These are phyloP conservation scores for Tromatobia lineatoria DNA, from an alignment of 2,888 invertebrate genomes.

Conservation along the genomic window DNA sequence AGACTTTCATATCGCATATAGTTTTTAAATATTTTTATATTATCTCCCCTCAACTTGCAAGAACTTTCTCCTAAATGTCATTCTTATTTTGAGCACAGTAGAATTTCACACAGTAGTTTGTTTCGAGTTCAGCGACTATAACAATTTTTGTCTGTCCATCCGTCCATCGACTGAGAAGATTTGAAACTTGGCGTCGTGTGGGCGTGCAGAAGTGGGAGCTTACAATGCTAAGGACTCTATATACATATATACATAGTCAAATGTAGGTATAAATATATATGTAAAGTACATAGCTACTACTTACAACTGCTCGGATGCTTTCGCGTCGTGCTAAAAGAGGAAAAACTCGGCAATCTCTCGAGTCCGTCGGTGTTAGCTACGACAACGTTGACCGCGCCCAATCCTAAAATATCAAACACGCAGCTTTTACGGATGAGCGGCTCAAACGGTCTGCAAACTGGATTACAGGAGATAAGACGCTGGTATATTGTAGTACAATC, in stretches of 20 bases:
- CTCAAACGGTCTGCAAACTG: slow-evolving; percentile 62
- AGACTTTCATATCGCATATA: slow-evolving; percentile 1
- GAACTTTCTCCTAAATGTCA: slow-evolving; percentile 41
- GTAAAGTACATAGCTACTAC: not conserved
- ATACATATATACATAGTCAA: too few species aligned
- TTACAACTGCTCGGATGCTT: not conserved
- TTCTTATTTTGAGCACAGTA: slow-evolving; percentile 29
- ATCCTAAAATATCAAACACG: slow-evolving; percentile 76
- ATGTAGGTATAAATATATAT: too few species aligned
- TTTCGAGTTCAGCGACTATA: not conserved
- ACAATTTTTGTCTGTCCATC: not conserved
- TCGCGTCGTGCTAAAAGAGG: not conserved
- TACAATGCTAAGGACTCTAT: slow-evolving; percentile 29
- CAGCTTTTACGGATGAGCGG: slow-evolving; percentile 65
- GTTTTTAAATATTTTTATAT: slow-evolving; percentile 63
- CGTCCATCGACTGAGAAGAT: not conserved
- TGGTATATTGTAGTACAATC: slow-evolving; percentile 42
- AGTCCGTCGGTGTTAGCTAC: slow-evolving; percentile 20
- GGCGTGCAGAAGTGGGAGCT: slow-evolving; percentile 61
- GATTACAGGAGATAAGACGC: slow-evolving; percentile 65
- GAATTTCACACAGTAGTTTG: not conserved
- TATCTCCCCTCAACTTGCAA: slow-evolving; percentile 46
- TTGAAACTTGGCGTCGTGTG: slow-evolving; percentile 46
- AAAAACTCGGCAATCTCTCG: slow-evolving; percentile 48
- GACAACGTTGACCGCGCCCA: slow-evolving; percentile 62